Conservation (phyloP, 92 coral and sea anemone genomes). For the Metridium senile region DNA sequence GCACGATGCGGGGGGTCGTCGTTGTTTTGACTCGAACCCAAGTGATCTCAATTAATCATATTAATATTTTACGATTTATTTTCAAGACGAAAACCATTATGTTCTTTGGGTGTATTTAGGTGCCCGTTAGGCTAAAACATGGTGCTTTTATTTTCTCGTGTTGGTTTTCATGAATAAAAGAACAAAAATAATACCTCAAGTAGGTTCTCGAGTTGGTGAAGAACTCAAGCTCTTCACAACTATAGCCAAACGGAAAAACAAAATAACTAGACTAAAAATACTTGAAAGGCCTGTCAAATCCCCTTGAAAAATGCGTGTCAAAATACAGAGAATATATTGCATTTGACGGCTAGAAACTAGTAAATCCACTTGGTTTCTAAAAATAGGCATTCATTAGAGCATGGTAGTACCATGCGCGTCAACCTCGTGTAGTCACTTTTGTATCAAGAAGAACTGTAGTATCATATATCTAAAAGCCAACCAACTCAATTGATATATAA, state of each 20-base stretch:
- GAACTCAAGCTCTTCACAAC: background rate
- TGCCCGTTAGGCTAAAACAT: background rate
- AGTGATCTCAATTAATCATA: slow-evolving; percentile 14
- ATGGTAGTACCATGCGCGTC: background rate
- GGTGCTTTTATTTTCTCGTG: background rate
- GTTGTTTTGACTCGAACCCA: background rate
- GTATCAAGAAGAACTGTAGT: background rate
- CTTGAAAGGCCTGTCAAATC: background rate
- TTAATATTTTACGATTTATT: slow-evolving; percentile 13
- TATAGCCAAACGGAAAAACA: background rate
- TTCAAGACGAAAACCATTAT: background rate
- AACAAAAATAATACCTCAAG: background rate
- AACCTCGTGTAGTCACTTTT: slow-evolving; percentile 3
- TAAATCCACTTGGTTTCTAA: background rate
- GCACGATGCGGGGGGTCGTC: background rate
- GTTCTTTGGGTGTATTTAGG: background rate
- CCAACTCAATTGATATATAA: background rate
- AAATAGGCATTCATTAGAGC: background rate
- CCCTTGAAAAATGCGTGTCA: slow-evolving; percentile 6
- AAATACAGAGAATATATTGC: background rate
- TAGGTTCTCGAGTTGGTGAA: background rate
- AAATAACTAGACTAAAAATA: background rate
- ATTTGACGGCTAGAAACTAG: background rate
- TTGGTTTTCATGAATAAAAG: background rate
- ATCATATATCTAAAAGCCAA: background rate